phyloP scores from a whole-genome alignment of 1,140 invertebrate genomes.

The Solenopsis invicta region DNA sequence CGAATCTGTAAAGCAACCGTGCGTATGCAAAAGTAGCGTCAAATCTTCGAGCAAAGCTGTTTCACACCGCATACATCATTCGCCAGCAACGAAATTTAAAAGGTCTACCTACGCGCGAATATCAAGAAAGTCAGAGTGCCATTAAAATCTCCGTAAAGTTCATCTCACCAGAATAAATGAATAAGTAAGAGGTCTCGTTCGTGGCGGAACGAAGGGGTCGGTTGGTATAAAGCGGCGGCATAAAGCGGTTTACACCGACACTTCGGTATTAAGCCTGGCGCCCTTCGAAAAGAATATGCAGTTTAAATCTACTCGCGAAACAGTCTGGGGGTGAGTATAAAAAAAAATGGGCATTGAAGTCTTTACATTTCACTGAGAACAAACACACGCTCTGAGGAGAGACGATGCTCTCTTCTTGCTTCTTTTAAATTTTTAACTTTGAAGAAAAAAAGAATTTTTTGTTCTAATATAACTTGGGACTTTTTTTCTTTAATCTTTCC shows the following conservation, averaged over 20 bases:
- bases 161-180: conserved; percentile 80
- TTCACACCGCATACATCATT: conserved; percentile 40
- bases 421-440: conserved; percentile 2
- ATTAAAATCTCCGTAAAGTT: conserved; percentile 82
- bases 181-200: conserved; percentile 77
- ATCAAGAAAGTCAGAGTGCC: conserved; percentile 67
- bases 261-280: conserved; percentile 74
- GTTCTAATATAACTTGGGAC: not conserved
- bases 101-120: conserved; percentile 36
- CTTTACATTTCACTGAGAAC: conserved; percentile 13
- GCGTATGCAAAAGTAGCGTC: not conserved
- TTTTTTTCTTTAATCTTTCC: not conserved
- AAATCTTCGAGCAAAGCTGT: conserved; percentile 26
- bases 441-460: not conserved
- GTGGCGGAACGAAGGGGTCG: conserved; percentile 70
- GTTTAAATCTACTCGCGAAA: conserved; percentile 66
- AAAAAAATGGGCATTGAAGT: conserved; percentile 1
- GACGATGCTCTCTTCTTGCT: not conserved
- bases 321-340: not conserved
- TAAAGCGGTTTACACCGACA: conserved; percentile 80
- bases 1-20: conserved; percentile 25
- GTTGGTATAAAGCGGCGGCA: conserved; percentile 73
- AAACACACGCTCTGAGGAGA: no score
- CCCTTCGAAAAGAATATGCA: conserved; percentile 66
- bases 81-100: conserved; percentile 62